Conservation (phyloP, 2,113 vertebrate genomes). For the Istiophorus platypterus region DNA sequence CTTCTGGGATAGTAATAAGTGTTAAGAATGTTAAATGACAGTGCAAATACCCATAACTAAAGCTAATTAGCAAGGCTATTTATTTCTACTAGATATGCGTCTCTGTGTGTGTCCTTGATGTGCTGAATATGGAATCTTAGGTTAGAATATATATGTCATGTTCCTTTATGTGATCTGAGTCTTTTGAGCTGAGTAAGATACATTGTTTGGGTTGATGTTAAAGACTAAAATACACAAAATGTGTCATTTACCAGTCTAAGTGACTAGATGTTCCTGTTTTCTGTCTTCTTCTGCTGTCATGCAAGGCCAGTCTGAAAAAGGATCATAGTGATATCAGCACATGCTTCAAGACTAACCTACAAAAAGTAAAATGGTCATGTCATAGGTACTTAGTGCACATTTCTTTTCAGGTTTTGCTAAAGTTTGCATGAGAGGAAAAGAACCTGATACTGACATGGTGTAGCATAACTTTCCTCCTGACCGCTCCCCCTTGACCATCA, state of each 20-base stretch:
- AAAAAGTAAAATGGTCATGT: constrained; percentile 41
- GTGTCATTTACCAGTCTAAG: neutral
- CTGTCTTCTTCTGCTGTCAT: constrained; percentile 2
- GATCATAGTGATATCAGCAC: neutral
- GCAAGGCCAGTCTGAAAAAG: neutral
- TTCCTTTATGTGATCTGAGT: neutral
- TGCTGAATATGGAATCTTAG: neutral
- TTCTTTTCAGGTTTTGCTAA: constrained; percentile 30
- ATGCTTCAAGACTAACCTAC: neutral
- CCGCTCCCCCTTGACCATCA: constrained; percentile 74
- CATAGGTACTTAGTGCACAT: constrained; percentile 50
- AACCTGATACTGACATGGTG: constrained; percentile 67
- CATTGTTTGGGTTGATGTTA: neutral
- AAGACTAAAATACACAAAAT: neutral
- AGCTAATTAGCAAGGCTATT: constrained; percentile 66
- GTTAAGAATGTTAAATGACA: constrained; percentile 66
- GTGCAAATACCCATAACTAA: constrained; percentile 64
- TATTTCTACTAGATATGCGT: constrained; percentile 36
- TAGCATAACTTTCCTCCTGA: constrained; percentile 72
- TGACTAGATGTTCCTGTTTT: neutral
- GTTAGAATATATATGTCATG: neutral
- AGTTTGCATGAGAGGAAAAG: constrained; percentile 60
- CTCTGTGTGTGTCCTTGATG: constrained; percentile 20
- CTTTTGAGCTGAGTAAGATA: neutral
- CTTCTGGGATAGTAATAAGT: constrained; percentile 63